Conservation (phyloP, 1,140 invertebrate genomes). For the Anastrepha ludens region DNA sequence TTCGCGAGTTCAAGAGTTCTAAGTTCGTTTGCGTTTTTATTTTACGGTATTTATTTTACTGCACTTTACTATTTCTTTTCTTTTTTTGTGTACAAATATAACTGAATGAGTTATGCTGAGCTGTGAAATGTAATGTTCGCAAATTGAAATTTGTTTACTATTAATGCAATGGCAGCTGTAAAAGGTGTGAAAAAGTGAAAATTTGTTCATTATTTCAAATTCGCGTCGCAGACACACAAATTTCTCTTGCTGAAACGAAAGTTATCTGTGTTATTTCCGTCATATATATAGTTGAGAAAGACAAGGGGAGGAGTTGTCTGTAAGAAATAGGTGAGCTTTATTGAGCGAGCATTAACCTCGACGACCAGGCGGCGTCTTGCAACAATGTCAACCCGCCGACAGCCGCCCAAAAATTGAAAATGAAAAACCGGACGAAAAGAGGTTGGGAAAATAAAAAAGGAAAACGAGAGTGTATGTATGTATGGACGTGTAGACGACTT, state of each 20-base stretch:
- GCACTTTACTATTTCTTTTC: no score
- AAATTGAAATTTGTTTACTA: no score
- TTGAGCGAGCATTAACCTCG: constrained; percentile 25
- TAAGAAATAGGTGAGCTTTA: neutral
- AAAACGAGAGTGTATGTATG: neutral
- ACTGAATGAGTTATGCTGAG: no score
- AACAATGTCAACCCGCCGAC: neutral
- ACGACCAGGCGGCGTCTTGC: neutral
- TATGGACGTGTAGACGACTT: neutral
- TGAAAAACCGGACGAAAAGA: constrained; percentile 1
- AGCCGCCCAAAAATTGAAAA: neutral
- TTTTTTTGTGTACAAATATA: no score
- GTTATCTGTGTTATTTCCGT: neutral
- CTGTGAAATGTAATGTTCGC: no score
- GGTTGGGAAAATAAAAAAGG: neutral
- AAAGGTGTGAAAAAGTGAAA: constrained; percentile 32
- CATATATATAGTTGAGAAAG: neutral
- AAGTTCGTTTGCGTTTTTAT: no score
- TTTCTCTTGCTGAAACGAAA: neutral
- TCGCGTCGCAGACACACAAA: neutral
- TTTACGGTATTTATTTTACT: no score
- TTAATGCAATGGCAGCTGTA: no score
- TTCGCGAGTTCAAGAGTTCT: no score
- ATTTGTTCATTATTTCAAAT: constrained; percentile 11
- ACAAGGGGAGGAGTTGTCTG: neutral